Evolutionary conservation across 2,888 invertebrate genomes (phyloP).

Genomic region (Patella caerulea): DNA sequence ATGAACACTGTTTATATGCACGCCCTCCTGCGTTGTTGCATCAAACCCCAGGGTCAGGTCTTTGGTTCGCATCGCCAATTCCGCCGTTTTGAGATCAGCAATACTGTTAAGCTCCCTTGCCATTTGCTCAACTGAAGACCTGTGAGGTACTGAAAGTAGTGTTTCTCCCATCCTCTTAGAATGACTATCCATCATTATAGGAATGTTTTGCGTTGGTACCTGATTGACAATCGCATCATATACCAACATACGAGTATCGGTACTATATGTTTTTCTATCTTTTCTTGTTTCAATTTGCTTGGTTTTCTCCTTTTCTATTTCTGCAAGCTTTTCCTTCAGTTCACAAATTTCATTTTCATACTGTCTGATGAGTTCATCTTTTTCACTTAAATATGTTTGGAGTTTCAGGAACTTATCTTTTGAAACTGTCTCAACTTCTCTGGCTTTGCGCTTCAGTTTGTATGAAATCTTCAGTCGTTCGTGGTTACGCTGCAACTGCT

Average conservation of each 20-base stretch:
- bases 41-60: constrained; percentile 36
- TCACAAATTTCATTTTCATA: not conserved
- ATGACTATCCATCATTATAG: not conserved
- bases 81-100: not conserved
- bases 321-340: not conserved
- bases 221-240: not conserved
- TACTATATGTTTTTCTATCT: not conserved
- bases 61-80: not conserved
- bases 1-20: no score
- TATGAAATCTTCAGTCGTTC: no score
- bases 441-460: no score
- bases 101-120: not conserved
- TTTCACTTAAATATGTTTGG: no score
- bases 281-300: no score
- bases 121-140: not conserved
- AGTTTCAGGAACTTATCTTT: no score
- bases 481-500: no score
- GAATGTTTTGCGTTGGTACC: not conserved
- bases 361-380: not conserved
- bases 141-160: not conserved
- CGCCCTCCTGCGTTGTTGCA: constrained; percentile 38
- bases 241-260: not conserved
- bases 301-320: not conserved
- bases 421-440: no score
- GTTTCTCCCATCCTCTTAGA: no score